Evolutionary conservation across 2,888 invertebrate species (phyloP).

Genomic region (Netelia melanura): DNA sequence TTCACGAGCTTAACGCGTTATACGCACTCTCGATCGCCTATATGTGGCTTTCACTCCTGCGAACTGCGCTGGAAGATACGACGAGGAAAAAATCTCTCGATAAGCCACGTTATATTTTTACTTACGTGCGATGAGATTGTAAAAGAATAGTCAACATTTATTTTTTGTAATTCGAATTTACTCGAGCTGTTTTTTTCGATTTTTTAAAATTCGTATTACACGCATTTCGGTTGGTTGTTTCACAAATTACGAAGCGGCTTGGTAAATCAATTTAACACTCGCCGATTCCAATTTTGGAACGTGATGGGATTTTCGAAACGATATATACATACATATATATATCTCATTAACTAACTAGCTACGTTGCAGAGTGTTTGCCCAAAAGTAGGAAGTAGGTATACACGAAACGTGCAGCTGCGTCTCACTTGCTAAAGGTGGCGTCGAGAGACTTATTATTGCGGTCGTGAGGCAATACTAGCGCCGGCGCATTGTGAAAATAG

Average conservation of each 20-base stretch:
- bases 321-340: neutral
- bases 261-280: slow-evolving; percentile 26
- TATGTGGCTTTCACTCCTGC: slow-evolving; percentile 34
- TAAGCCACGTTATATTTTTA: neutral
- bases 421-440: slow-evolving; percentile 58
- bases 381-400: slow-evolving; percentile 16
- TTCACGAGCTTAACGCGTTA: slow-evolving; percentile 14
- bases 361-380: neutral
- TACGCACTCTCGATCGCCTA: slow-evolving; percentile 40
- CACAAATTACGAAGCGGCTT: slow-evolving; percentile 4
- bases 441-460: slow-evolving; percentile 52
- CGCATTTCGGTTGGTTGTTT: neutral
- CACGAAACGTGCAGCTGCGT: slow-evolving; percentile 53
- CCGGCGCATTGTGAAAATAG: slow-evolving; percentile 26
- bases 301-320: neutral
- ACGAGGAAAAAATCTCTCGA: slow-evolving; percentile 7
- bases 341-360: slow-evolving; percentile 17
- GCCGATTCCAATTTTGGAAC: slow-evolving; percentile 14
- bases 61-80: slow-evolving; percentile 14
- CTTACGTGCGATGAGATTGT: too few species aligned
- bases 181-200: too few species aligned
- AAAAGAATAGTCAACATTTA: too few species aligned
- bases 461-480: slow-evolving; percentile 8
- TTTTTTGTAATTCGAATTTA: too few species aligned
- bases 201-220: too few species aligned